Evolutionary conservation across 1,140 invertebrate genomes (phyloP), one percentile per base, ranked within the genome.

Genomic region (Eubasilissa regina): DNA sequence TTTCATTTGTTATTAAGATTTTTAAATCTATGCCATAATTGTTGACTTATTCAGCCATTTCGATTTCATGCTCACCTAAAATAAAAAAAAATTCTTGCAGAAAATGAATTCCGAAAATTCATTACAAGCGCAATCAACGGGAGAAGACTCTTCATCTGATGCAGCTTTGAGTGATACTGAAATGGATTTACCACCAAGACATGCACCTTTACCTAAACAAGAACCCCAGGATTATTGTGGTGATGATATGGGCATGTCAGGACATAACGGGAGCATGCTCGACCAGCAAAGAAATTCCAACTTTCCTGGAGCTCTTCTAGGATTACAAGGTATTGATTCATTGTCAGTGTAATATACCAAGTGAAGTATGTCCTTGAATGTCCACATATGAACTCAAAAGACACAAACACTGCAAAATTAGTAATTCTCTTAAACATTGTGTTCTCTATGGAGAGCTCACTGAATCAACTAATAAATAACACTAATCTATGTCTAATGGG

Each of bases 111-210:
- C 78, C 66, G 81, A 83, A 51, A 83, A 80, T 73, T 90, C 91
- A 25, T 83, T 89, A 17, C 88, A 92, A 87, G 91, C 92, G 10
- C 93, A 94, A 85, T 94, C 93, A 58, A 94, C 94, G 10, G 94
- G 94, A 35, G 95, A 96, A 83, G 95, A 96, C 78, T 94, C 94
- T 60, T 89, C 88, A 11, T 89, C 88, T 12, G 93, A 94, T 84
- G 93, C 92, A 12, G 93, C 91, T 64, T 88, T 91, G 43, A 93
- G 92, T 81, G 93, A 94, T 84, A 91, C 91, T 35, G 92, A 92
- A 45, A 86, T 86, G 84, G 89, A 87, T 21, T 90, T 89, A 25
- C 82, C 80, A 6, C 85, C 88, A n/a, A 84, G 89, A 60, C 81
- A 83, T 64, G 78, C 79, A 79, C 84, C 84, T 35, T 84, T 89